Base-by-base conservation (phyloP, 2,888 invertebrate genomes). In the Limnephilus lunatus region DNA sequence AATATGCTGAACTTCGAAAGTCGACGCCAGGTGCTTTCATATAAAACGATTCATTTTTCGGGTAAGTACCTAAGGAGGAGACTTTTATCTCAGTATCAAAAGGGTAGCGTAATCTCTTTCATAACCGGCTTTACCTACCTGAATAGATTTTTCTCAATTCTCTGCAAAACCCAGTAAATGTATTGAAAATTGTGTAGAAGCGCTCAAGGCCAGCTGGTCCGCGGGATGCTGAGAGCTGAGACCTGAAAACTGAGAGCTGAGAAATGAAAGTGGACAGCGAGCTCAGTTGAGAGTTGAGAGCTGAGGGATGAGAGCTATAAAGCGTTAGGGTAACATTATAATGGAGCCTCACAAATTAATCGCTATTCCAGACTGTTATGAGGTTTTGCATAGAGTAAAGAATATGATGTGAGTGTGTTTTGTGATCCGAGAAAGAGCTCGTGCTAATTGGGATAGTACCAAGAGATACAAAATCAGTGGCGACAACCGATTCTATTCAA, bases 21-120 rank as follows among this genome's bases (percentile, higher is more conserved):
- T 91, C 91, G 91, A 86, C 86, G 86, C 53, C 91, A 91, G 91
- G 81, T 91, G 91, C 81, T 91, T 39, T 68, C 35, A 86, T 89
- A 89, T 89, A 80, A 89, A 89, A 89, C 68, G 39, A 89, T 89
- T 80, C 35, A 35, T 89, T 89, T 39, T 89, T 32, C 32, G 11
- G 80, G 81, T 68, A 80, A 80, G 88, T 35, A 48, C 48, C 48
- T 44, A 39, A 89, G 88, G 88, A 19, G 25, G 80, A 81, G 68
- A 89, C 35, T 89, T 80, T 89, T 89, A 80, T 89, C 80, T 81
- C 19, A 80, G 88, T 32, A 89, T 32, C 53, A n/a, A 80, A 35
- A 89, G 88, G 68, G 80, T 32, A 35, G 80, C 44, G 31, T 89
- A 89, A 89, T 89, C 88, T 80, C 81, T 68, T 89, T 80, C 35